These are phyloP conservation scores for Drosophila ustulata DNA, from an alignment of 2,888 invertebrate genomes.

Conservation along the genomic window DNA sequence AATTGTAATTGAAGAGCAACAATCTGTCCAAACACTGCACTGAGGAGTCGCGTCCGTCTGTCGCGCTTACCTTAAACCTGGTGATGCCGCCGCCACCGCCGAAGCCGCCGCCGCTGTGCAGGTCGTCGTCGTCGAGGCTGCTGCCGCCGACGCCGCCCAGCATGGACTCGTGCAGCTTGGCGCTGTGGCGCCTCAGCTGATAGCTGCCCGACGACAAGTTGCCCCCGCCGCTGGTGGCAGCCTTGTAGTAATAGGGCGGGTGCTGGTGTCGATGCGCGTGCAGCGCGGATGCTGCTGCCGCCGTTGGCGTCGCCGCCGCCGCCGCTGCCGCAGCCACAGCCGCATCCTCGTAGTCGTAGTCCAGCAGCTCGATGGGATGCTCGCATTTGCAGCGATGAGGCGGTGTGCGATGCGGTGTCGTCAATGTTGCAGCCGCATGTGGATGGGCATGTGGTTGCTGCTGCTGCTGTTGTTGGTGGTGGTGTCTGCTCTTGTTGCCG, in stretches of 20 bases:
- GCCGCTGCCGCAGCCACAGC: slow-evolving; percentile 27
- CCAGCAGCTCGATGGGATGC: slow-evolving; percentile 72
- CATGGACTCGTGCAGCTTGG: slow-evolving; percentile 70
- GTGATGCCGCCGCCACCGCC: slow-evolving; percentile 63
- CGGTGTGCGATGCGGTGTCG: slow-evolving; percentile 64
- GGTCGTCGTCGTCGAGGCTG: slow-evolving; percentile 68
- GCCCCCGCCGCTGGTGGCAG: slow-evolving; percentile 28
- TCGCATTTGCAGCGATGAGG: slow-evolving; percentile 75
- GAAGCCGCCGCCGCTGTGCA: slow-evolving; percentile 67
- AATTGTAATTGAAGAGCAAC: slow-evolving; percentile 55
- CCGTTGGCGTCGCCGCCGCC: slow-evolving; percentile 23
- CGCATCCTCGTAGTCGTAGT: slow-evolving; percentile 67
- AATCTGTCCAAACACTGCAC: slow-evolving; percentile 15
- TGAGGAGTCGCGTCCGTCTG: background rate
- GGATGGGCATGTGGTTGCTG: slow-evolving; percentile 40
- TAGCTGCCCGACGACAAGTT: slow-evolving; percentile 37
- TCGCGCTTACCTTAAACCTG: slow-evolving; percentile 68
- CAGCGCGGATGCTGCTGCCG: slow-evolving; percentile 31
- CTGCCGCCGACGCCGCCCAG: slow-evolving; percentile 63
- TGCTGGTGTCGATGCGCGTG: slow-evolving; percentile 63
- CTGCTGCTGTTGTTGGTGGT: slow-evolving; percentile 49
- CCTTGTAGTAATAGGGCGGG: slow-evolving; percentile 71
- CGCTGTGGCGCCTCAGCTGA: slow-evolving; percentile 61
- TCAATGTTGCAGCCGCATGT: slow-evolving; percentile 51
- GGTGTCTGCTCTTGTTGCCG: slow-evolving; percentile 59